phyloP scores from a whole-genome alignment of 2,888 invertebrate species.

The Drosophila pullipes region DNA sequence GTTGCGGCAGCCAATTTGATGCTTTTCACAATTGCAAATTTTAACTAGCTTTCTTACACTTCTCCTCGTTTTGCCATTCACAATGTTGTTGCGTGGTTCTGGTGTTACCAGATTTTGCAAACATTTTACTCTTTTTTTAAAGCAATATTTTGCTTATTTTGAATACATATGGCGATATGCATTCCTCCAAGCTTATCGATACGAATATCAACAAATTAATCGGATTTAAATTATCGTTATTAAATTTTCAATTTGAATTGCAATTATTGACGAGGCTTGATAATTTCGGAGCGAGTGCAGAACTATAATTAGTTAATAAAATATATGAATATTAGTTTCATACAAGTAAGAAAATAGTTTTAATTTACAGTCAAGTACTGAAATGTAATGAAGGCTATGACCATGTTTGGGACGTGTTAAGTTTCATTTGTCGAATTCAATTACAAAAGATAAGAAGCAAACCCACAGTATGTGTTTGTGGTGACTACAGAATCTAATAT shows the following conservation, averaged over 20 bases:
- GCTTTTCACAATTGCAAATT: conserved; percentile 50
- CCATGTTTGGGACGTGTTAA: no score
- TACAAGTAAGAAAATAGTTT: not conserved
- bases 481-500: no score
- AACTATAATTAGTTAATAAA: not conserved
- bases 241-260: not conserved
- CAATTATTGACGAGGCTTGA: not conserved
- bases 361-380: no score
- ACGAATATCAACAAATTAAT: not conserved
- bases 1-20: conserved; percentile 59
- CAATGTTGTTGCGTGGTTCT: conserved; percentile 46
- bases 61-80: conserved; percentile 54
- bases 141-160: not conserved
- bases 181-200: not conserved
- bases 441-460: no score
- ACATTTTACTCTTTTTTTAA: not conserved
- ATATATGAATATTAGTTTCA: not conserved
- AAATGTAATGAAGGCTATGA: no score
- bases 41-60: conserved; percentile 42
- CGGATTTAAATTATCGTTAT: not conserved
- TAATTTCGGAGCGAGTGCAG: not conserved
- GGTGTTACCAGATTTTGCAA: conserved; percentile 16
- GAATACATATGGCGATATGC: not conserved
- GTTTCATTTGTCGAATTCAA: no score
- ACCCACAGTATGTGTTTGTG: no score